These are phyloP conservation scores for Philaethria dido DNA, from an alignment of 2,888 invertebrate species.

Conservation along the genomic window DNA sequence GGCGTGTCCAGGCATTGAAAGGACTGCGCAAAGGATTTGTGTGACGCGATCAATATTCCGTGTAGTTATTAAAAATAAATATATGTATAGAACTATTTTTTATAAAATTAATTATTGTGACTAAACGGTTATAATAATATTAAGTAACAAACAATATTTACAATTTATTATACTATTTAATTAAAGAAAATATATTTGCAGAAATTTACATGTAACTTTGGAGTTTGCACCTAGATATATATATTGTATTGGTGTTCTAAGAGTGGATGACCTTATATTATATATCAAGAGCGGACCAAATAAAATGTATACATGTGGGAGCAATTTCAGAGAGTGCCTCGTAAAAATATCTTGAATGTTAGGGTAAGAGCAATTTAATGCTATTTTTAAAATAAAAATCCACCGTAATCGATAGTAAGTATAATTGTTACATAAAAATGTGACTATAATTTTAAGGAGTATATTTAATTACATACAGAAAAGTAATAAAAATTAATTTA, in stretches of 20 bases:
- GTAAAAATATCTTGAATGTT: conserved; percentile 43
- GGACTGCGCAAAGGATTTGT: neutral
- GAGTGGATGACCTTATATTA: conserved; percentile 34
- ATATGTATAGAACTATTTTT: no score
- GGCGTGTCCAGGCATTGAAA: neutral
- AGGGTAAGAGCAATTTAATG: conserved; percentile 17
- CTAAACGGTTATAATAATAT: neutral
- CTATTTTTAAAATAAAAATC: conserved; percentile 7
- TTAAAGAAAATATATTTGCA: neutral
- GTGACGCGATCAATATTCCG: neutral
- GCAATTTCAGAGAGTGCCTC: conserved; percentile 51
- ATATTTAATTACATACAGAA: neutral
- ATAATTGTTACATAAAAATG: neutral
- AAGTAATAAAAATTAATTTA: no score
- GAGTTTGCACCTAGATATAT: neutral
- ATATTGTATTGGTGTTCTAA: conserved; percentile 7
- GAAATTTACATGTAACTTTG: neutral
- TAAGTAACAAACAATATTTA: neutral
- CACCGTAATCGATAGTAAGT: neutral
- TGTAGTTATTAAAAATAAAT: neutral
- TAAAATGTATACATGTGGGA: conserved; percentile 44
- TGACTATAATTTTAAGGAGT: neutral
- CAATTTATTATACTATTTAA: neutral
- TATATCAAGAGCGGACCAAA: conserved; percentile 41
- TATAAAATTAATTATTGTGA: no score